phyloP scores from a whole-genome alignment of 2,113 vertebrate species.

The Cheilinus undulatus region DNA sequence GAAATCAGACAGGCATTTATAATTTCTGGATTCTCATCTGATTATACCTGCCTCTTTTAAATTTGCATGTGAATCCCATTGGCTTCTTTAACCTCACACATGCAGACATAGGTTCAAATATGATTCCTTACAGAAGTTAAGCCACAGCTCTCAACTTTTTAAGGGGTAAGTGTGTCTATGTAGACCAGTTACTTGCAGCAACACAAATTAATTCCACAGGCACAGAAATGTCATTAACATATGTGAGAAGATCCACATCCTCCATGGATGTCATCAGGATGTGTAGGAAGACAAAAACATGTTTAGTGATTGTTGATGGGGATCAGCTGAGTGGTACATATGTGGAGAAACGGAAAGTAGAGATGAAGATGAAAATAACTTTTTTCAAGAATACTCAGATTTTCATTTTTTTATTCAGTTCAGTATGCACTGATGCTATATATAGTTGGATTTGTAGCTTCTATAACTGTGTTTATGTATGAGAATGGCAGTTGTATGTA shows the following conservation, averaged over 20 bases:
- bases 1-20: background rate
- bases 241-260: constrained; percentile 59
- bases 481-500: constrained; percentile 9
- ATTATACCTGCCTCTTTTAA: constrained; percentile 4
- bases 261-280: constrained; percentile 60
- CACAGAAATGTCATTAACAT: constrained; percentile 59
- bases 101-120: constrained; percentile 36
- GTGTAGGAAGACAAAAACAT: constrained; percentile 51
- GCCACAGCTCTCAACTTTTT: constrained; percentile 47
- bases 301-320: constrained; percentile 45
- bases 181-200: constrained; percentile 62
- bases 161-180: constrained; percentile 50
- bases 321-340: constrained; percentile 40
- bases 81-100: constrained; percentile 26
- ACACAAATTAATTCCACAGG: constrained; percentile 65
- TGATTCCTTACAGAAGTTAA: constrained; percentile 44
- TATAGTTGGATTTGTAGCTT: constrained; percentile 34
- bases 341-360: constrained; percentile 10
- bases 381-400: constrained; percentile 40
- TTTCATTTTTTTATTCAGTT: constrained; percentile 44
- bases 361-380: constrained; percentile 41
- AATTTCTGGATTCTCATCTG: constrained; percentile 20
- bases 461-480: constrained; percentile 16
- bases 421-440: constrained; percentile 43
- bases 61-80: constrained; percentile 6